These are phyloP conservation scores for Cyanoliseus patagonus DNA, from an alignment of 2,113 vertebrate species.

Conservation along the genomic window DNA sequence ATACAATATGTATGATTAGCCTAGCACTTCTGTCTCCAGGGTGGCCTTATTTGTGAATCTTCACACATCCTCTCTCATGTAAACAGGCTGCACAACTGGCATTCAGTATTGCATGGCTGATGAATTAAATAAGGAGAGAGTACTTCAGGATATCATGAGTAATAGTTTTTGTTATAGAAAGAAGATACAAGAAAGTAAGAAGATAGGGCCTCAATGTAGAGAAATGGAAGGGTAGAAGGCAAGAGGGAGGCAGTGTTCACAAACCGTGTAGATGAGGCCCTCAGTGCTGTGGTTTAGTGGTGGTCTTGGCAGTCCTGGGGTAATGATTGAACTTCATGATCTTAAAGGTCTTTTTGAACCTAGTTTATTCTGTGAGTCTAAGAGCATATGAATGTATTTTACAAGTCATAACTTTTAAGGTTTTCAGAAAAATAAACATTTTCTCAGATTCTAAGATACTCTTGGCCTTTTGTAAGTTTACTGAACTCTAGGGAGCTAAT, in stretches of 20 bases:
- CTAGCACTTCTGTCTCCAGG: background rate
- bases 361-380: background rate
- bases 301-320: background rate
- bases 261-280: background rate
- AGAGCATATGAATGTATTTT: background rate
- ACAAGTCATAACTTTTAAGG: background rate
- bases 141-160: background rate
- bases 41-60: background rate
- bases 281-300: background rate
- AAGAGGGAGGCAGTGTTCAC: background rate
- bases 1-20: background rate
- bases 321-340: background rate
- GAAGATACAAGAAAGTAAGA: background rate
- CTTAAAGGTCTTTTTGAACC: background rate
- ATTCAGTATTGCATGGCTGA: background rate
- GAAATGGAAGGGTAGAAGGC: background rate
- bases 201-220: background rate
- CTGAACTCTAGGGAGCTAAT: background rate
- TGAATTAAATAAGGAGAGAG: background rate
- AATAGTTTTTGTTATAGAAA: background rate
- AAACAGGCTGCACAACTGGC: background rate
- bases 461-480: background rate
- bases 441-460: background rate
- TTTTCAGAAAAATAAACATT: background rate
- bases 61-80: background rate